These are phyloP conservation scores for Meloe dianella DNA, from an alignment of 2,888 invertebrate species.

Conservation along the genomic window DNA sequence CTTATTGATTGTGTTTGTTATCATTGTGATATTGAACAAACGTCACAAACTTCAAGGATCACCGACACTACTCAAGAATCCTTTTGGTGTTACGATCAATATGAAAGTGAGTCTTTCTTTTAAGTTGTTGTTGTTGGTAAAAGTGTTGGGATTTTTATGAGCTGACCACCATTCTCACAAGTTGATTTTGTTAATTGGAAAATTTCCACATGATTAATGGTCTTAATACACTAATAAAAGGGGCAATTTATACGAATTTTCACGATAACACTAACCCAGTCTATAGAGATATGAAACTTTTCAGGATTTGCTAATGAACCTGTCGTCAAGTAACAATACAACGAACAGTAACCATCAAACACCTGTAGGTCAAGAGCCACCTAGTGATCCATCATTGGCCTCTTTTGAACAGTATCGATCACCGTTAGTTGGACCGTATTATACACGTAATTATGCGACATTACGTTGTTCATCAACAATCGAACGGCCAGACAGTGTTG, in stretches of 20 bases:
- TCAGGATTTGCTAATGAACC: conserved; percentile 66
- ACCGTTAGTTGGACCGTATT: conserved; percentile 63
- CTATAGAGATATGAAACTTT: conserved; percentile 25
- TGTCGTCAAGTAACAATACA: conserved; percentile 61
- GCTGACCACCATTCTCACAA: not conserved
- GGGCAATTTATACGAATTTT: not conserved
- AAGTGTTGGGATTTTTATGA: conserved; percentile 3
- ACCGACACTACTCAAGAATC: conserved; percentile 67
- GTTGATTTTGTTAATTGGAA: conserved; percentile 5
- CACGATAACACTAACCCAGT: not conserved
- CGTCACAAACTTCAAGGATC: conserved; percentile 68
- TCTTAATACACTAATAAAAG: not conserved
- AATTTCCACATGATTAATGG: conserved; percentile 5
- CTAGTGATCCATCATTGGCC: conserved; percentile 54
- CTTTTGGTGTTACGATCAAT: conserved; percentile 70
- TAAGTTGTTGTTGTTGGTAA: not conserved
- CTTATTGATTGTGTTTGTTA: conserved; percentile 67
- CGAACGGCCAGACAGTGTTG: conserved; percentile 31
- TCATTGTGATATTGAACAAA: conserved; percentile 67
- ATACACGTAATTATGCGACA: conserved; percentile 62
- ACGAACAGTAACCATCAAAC: conserved; percentile 55
- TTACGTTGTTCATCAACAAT: conserved; percentile 50
- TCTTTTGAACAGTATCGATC: conserved; percentile 63
- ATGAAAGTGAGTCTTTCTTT: conserved; percentile 64
- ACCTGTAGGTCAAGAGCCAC: conserved; percentile 55